phyloP scores from a whole-genome alignment of 2,113 vertebrate genomes.

The Boulengeromyrus knoepffleri region DNA sequence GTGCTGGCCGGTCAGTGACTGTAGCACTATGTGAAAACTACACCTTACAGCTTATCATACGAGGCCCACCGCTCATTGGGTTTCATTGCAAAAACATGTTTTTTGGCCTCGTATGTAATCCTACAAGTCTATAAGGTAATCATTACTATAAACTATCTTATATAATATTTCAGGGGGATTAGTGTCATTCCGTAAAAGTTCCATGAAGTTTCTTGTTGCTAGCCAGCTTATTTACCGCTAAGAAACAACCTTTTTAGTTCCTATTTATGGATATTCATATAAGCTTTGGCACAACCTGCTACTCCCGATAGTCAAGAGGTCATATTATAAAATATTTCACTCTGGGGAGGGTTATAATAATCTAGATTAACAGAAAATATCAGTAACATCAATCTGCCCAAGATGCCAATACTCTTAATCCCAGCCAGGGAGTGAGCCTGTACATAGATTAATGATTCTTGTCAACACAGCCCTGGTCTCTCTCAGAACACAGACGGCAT shows the following conservation, averaged over 20 bases:
- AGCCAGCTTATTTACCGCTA: not conserved
- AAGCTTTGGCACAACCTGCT: not conserved
- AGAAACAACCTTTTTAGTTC: not conserved
- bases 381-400: not conserved
- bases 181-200: not conserved
- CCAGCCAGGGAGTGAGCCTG: not conserved
- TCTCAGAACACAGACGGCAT: not conserved
- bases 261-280: not conserved
- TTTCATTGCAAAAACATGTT: too few species aligned
- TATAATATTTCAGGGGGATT: not conserved
- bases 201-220: not conserved
- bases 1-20: not conserved
- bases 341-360: not conserved
- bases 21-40: not conserved
- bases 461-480: not conserved
- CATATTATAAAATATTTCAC: not conserved
- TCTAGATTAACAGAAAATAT: not conserved
- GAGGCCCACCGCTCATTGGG: too few species aligned
- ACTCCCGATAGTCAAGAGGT: not conserved
- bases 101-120: too few species aligned
- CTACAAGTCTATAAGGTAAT: not conserved
- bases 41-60: not conserved
- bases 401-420: not conserved
- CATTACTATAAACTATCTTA: not conserved
- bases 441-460: not conserved